phyloP scores from a whole-genome alignment of 2,797 vertebrate species.

The Eospalax fontanierii region DNA sequence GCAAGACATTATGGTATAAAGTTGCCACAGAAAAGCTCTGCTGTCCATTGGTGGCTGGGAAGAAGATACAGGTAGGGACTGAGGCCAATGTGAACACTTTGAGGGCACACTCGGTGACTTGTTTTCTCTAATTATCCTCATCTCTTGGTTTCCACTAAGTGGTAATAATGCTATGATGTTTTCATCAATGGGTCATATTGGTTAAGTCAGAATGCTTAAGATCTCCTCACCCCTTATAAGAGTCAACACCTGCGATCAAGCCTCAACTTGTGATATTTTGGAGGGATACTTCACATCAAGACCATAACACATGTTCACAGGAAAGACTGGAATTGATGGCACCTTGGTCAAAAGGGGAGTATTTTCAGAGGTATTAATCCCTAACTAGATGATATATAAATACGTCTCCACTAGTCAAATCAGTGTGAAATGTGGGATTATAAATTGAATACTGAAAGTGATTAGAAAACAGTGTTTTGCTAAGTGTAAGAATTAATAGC shows the following conservation, averaged over 20 bases:
- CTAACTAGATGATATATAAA: neutral
- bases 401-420: neutral
- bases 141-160: neutral
- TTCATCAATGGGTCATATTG: neutral
- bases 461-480: neutral
- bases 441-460: neutral
- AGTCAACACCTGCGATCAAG: neutral
- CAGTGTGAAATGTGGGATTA: neutral
- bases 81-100: neutral
- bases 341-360: neutral
- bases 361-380: neutral
- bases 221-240: neutral
- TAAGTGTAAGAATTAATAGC: neutral
- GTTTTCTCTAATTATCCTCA: neutral
- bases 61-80: neutral
- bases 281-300: neutral
- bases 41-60: neutral
- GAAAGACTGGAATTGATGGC: neutral
- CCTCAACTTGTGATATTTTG: neutral
- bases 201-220: neutral
- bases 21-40: neutral
- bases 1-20: no score
- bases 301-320: neutral
- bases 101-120: neutral
- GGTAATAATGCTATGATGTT: neutral